Percentiles rank a stretch among this genome's conserved stretches.
Conservation (phyloP, 2,113 vertebrate genomes). For the Thinocorus orbignyianus region DNA sequence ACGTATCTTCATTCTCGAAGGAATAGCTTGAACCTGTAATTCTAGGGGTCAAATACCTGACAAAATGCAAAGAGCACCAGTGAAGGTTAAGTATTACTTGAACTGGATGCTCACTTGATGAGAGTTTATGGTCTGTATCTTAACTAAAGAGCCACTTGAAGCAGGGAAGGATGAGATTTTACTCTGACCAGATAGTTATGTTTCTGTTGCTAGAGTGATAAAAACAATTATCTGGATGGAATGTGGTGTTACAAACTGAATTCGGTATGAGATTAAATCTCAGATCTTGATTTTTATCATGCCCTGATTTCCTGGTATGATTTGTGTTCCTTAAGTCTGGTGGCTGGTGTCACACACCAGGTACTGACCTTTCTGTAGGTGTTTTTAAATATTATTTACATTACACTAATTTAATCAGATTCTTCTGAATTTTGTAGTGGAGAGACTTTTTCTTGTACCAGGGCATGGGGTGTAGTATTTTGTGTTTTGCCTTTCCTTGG, state of each 20-base stretch:
- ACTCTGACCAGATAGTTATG: neutral
- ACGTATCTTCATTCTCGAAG: neutral
- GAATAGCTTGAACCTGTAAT: neutral
- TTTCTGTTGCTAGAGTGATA: neutral
- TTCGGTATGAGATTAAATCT: neutral
- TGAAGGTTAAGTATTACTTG: neutral
- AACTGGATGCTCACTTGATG: neutral
- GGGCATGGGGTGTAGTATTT: neutral
- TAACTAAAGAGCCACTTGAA: neutral
- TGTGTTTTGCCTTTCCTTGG: neutral
- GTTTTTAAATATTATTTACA: neutral
- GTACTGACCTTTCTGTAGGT: neutral
- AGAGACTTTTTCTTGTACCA: too few relatives aligned
- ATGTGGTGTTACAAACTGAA: neutral
- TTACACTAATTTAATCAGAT: neutral
- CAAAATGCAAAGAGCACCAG: neutral
- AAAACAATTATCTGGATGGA: neutral
- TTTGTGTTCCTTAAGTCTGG: neutral
- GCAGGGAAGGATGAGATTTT: neutral
- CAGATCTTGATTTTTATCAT: neutral
- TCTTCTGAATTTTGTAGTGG: neutral
- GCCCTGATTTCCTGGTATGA: neutral
- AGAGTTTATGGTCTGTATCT: neutral
- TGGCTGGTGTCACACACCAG: too few relatives aligned
- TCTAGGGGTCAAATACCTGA: neutral